Evolutionary conservation across 2,888 invertebrate species (phyloP), one percentile per base, ranked within the genome.

Genomic region (Hanleya hanleyi): DNA sequence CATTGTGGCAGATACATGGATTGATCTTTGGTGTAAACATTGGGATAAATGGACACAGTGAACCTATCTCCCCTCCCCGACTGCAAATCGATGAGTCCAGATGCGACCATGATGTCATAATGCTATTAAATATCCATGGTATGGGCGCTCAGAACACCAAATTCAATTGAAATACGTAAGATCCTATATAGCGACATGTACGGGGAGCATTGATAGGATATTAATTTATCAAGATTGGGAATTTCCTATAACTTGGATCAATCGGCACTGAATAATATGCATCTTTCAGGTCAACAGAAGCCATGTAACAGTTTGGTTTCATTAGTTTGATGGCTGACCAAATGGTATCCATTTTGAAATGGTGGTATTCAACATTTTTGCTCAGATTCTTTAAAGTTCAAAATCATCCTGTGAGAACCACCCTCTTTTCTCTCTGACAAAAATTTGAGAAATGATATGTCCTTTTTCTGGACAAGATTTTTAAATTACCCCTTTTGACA

Each of bases 261-360:
- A 22, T 51, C 22, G 51, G 41, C 26, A 51, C 51, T 7, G 15
- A 51, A 22, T 51, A 22, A 22, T 51, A 51, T 7, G 51, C 22
- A 51, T 51, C 51, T 22, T 51, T 51, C 26, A 51, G 22, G 22
- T 51, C 9, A n/a, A 51, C 22, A n/a, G 51, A 51, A 7, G 51
- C 51, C 51, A 51, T 18, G 51, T n/a, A 51, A 26, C 51, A 51
- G 22, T 51, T 51, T 51, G 12, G 51, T 22, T 18, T 51, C 51
- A 51, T 51, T 51, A 51, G 22, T 22, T 26, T 51, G 12, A 51
- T 51, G 9, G 51, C 51, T 22, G 51, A 51, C 51, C 51, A 51
- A n/a, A 51, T 26, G 22, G 51, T 51, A 22, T 51, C 22, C 51
- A 51, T 51, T 51, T 22, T 51, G 51, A 51, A 51, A 51, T 51